These are phyloP conservation scores for Rhingia campestris DNA, from an alignment of 2,888 invertebrate genomes.

Conservation along the genomic window DNA sequence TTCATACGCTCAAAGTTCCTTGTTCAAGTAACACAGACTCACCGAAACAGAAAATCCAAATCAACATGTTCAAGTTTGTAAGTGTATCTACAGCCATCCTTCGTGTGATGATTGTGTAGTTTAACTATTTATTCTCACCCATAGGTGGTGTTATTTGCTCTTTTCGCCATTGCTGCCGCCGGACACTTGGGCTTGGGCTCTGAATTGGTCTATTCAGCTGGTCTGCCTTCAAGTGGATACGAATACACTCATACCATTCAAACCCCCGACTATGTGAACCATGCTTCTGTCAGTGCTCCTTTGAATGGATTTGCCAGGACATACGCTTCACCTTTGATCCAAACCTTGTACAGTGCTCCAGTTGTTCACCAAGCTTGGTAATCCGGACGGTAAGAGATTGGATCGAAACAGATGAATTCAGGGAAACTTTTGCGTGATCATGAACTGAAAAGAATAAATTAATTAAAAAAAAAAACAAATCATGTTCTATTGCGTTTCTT, in stretches of 20 bases:
- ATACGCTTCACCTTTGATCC: slow-evolving; percentile 67
- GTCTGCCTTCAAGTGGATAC: slow-evolving; percentile 75
- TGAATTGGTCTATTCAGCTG: slow-evolving; percentile 68
- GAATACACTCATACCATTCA: slow-evolving; percentile 76
- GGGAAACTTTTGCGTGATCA: slow-evolving; percentile 45
- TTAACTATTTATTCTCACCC: slow-evolving; percentile 26
- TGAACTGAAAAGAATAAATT: slow-evolving; percentile 37
- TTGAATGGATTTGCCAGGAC: slow-evolving; percentile 73
- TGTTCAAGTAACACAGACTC: slow-evolving; percentile 69
- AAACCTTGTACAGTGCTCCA: slow-evolving; percentile 69
- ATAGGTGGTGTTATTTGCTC: slow-evolving; percentile 77
- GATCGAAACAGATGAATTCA: slow-evolving; percentile 33
- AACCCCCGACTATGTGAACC: slow-evolving; percentile 76
- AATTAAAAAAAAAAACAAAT: slow-evolving; percentile 13
- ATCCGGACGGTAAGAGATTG: slow-evolving; percentile 47
- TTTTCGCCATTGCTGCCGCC: slow-evolving; percentile 74
- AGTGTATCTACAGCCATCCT: slow-evolving; percentile 19
- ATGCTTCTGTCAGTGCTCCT: slow-evolving; percentile 83
- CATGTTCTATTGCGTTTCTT: neutral
- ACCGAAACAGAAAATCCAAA: slow-evolving; percentile 40
- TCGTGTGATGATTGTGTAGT: neutral
- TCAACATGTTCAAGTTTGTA: slow-evolving; percentile 75
- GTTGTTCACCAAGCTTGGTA: slow-evolving; percentile 71
- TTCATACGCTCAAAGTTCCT: slow-evolving; percentile 62
- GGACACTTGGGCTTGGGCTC: slow-evolving; percentile 46